These are phyloP conservation scores for Rhagoletis zephyria DNA, from an alignment of 1,140 invertebrate genomes.

Conservation along the genomic window DNA sequence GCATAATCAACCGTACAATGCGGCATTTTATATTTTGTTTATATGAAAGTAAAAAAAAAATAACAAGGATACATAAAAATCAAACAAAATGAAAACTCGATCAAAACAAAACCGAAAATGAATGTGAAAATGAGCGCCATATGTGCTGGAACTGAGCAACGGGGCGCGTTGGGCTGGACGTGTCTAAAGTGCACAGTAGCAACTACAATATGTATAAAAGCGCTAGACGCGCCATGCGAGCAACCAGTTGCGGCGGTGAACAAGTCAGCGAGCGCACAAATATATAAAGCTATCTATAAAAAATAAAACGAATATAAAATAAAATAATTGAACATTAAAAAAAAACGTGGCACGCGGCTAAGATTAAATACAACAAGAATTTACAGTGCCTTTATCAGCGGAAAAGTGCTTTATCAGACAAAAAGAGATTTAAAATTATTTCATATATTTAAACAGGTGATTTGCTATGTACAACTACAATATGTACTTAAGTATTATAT, in stretches of 20 bases:
- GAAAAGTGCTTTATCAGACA: not conserved
- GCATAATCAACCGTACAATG: not conserved
- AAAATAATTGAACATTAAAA: not conserved
- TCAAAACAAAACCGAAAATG: constrained; percentile 37
- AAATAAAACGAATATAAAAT: not conserved
- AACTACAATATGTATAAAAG: constrained; percentile 18
- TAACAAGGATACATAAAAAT: not conserved
- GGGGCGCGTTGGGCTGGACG: not conserved
- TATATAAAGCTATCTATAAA: not conserved
- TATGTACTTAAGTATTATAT: too few relatives aligned
- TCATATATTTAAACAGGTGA: not conserved
- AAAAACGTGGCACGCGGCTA: constrained; percentile 23
- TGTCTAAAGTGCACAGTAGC: not conserved
- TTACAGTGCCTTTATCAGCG: too few relatives aligned
- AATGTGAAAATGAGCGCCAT: constrained; percentile 6
- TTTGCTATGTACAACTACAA: not conserved
- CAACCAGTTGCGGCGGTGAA: constrained; percentile 27
- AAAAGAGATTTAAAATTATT: not conserved
- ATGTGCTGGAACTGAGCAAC: not conserved
- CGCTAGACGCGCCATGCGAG: not conserved
- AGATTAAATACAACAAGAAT: not conserved
- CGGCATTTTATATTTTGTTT: not conserved
- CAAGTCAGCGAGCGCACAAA: constrained; percentile 26
- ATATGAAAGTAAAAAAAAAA: not conserved
- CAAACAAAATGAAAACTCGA: constrained; percentile 20